Evolutionary conservation across 1,140 invertebrate species (phyloP).

Genomic region (Papilio glaucus): DNA sequence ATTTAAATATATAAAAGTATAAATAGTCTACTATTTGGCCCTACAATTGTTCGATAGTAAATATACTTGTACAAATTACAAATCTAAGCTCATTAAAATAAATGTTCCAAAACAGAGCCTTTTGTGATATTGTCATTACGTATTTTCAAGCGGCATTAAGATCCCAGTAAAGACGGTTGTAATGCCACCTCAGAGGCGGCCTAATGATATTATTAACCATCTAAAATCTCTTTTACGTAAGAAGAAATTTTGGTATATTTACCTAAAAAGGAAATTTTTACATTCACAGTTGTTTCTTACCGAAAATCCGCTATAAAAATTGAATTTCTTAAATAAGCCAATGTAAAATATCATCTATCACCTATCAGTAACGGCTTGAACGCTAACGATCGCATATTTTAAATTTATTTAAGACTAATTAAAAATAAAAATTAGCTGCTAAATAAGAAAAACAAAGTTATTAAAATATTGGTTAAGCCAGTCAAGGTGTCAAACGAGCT

Average conservation of each 20-base stretch:
- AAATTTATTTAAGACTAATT: too few relatives aligned
- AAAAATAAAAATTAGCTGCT: too few relatives aligned
- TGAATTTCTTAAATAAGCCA: not conserved
- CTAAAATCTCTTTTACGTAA: conserved; percentile 31
- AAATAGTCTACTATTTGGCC: not conserved
- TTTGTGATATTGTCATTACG: conserved; percentile 27
- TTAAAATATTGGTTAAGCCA: not conserved
- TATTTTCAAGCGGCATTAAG: conserved; percentile 20
- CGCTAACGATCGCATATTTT: too few relatives aligned
- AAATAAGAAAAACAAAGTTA: not conserved
- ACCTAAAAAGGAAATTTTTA: conserved; percentile 1
- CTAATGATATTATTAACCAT: conserved; percentile 28
- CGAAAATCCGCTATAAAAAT: not conserved
- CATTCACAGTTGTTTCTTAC: not conserved
- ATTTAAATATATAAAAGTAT: too few relatives aligned
- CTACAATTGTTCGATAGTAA: not conserved
- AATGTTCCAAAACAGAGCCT: conserved; percentile 29
- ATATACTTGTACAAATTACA: not conserved
- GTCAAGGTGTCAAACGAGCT: not conserved
- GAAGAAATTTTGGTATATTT: not conserved
- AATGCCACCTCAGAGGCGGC: conserved; percentile 19
- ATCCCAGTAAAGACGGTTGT: not conserved
- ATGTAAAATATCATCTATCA: too few relatives aligned
- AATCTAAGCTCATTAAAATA: conserved; percentile 18
- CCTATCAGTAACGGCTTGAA: too few relatives aligned